Evolutionary conservation across 2,113 vertebrate species (phyloP), one percentile per base, ranked within the genome.

Genomic region (Rhinopithecus roxellana): DNA sequence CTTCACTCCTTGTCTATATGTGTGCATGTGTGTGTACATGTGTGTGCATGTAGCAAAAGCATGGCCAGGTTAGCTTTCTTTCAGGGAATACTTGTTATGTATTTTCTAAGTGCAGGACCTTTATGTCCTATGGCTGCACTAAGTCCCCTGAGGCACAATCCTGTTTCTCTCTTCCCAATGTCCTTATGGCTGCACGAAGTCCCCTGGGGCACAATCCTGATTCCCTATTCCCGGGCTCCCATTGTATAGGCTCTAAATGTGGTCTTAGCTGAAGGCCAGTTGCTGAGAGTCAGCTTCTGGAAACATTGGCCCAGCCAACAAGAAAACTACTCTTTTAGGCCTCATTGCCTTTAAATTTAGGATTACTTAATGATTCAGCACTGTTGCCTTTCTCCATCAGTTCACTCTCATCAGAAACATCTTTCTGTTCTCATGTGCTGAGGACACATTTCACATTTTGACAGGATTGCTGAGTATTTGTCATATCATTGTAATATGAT

Each of bases 391-490:
- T 79, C 86, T 74, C 59, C 2, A 43, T 69, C 67, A 18, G 6
- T 86, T 93, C 12, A 43, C 72, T 61, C 57, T 92, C 88, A 50
- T 92, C 45, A 67, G 59, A 94, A 84, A 85, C 0, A 16, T 30
- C 25, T 89, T 69, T 85, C 22, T 70, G 43, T 64, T 72, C 59
- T 85, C 55, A 13, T 10, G 32, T 80, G 59, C 70, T 89, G 50
- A 89, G 87, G 70, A 95, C 55, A 69, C 10, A 89, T 89, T 94
- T 82, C 52, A 50, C 70, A 20, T 16, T 40, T 57, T 74, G 59
- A 90, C 52, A 79, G 83, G 38, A 90, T 83, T 82, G 88, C 80
- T 84, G 61, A 89, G 52, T 23, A 82, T 75, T 95, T 94, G 55
- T 95, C 55, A 75, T 93, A 59, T 74, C 61, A 93, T 89, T 89